Conservation (phyloP, 53 echinoderm and acorn worm genomes). For the Holothuria leucospilota region DNA sequence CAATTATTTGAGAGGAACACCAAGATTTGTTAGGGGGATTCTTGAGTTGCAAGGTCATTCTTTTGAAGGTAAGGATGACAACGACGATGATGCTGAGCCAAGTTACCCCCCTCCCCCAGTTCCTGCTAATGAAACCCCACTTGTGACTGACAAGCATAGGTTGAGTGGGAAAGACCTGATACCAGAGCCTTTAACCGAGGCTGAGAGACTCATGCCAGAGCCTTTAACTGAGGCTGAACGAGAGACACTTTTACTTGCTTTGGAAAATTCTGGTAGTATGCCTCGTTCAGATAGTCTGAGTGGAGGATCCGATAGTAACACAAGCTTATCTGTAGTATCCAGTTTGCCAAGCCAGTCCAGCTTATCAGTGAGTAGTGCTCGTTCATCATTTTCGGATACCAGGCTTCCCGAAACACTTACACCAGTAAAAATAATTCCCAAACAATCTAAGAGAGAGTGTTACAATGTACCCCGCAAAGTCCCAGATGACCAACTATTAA, state of each 20-base stretch:
- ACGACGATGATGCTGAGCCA: background rate
- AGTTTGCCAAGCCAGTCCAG: background rate
- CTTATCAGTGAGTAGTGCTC: background rate
- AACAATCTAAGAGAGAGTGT: background rate
- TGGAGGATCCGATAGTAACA: background rate
- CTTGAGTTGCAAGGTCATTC: slow-evolving; percentile 29
- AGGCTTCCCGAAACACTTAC: background rate
- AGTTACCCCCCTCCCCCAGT: slow-evolving; percentile 30
- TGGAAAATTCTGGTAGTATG: background rate
- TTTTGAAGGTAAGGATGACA: background rate
- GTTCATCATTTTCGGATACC: background rate
- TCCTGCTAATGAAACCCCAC: slow-evolving; percentile 6
- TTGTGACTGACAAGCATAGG: slow-evolving; percentile 29
- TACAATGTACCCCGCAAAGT: slow-evolving; percentile 20
- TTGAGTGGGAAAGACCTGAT: background rate
- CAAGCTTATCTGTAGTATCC: background rate
- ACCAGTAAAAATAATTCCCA: background rate
- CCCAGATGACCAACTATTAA: background rate
- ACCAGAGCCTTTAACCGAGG: background rate
- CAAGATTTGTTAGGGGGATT: background rate
- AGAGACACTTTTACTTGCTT: background rate
- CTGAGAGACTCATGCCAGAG: background rate
- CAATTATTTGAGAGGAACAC: background rate
- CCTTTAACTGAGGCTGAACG: slow-evolving; percentile 21
- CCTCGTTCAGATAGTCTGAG: background rate